Conservation (phyloP, 2,113 vertebrate genomes). For the Uropsilus gracilis region DNA sequence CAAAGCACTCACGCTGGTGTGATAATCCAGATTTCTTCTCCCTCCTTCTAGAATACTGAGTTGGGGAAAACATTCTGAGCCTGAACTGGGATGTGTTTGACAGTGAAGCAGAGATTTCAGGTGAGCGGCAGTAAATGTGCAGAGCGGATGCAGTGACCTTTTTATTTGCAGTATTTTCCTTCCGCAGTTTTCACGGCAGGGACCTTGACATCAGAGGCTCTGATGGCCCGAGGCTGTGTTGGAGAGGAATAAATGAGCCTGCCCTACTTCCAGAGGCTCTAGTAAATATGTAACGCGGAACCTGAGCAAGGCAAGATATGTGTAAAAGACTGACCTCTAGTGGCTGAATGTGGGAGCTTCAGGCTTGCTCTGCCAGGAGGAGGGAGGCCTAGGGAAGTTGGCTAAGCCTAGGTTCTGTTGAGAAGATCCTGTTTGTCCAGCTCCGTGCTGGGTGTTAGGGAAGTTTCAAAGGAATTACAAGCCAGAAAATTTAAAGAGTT, state of each 20-base stretch:
- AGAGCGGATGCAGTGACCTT: slow-evolving; percentile 71
- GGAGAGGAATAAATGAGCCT: slow-evolving; percentile 76
- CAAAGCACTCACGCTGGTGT: not conserved
- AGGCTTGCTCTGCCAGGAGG: not conserved
- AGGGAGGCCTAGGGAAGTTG: not conserved
- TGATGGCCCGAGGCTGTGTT: slow-evolving; percentile 70
- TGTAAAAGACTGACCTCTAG: slow-evolving; percentile 70
- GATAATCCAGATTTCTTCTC: not conserved
- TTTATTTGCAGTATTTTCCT: slow-evolving; percentile 76
- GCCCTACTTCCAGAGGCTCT: slow-evolving; percentile 77
- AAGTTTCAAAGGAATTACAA: slow-evolving; percentile 9
- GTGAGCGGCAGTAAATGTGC: slow-evolving; percentile 66
- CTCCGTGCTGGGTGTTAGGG: not conserved
- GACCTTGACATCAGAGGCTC: slow-evolving; percentile 75
- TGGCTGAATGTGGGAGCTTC: not conserved
- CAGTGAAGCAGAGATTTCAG: slow-evolving; percentile 67
- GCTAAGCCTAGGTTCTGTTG: not conserved
- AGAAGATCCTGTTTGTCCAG: not conserved
- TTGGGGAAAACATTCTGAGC: not conserved
- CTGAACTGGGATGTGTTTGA: not conserved
- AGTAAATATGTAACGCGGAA: slow-evolving; percentile 46
- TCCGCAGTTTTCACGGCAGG: slow-evolving; percentile 71
- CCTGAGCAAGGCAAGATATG: not conserved
- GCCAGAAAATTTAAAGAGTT: not conserved
- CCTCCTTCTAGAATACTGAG: slow-evolving; percentile 32